Evolutionary conservation across 2,797 vertebrate species (phyloP), one percentile per base, ranked within the genome.

Genomic region (Protosalanx chinensis): DNA sequence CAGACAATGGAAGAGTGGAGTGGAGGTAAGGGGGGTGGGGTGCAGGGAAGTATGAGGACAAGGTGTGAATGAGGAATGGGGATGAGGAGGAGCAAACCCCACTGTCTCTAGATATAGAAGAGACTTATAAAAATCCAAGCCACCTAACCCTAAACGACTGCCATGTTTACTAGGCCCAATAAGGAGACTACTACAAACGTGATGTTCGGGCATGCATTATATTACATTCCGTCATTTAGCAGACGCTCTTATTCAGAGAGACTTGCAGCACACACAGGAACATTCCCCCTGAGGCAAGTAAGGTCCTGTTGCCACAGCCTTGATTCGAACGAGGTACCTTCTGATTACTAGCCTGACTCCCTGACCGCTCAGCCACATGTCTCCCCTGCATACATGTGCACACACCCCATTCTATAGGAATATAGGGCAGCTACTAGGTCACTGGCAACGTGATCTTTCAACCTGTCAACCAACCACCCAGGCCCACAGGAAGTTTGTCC

Each of bases 401-500:
- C 53, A 68, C 67, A 59, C 67, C 35, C 67, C 35, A 53, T 58
- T 32, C 33, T 51, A 68, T 30, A 58, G 41, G 41, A 20, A 68
- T 15, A 13, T 15, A 58, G 10, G 41, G n/a, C 33, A 23, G 23
- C 35, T 20, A 30, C 51, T 23, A 53, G 23, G 63, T 15, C 32
- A 59, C 20, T 18, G 30, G 51, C 27, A 32, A 67, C 30, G 46
- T 46, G 27, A 33, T 16, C 59, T 29, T 5, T 60, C 41, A 6
- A 15, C 32, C 56, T 60, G 57, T 13, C 46, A 49, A 59, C n/a
- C 57, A 57, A 4, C 20, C 29, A 65, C 64, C 78, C 79, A 72
- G 71, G 72, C 79, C 81, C 82, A 81, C 84, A 90, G 90, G 89
- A 90, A 88, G 81, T 70, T 72, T 80, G 81, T 62, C 51, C 63